Evolutionary conservation across 2,888 invertebrate genomes (phyloP).

Genomic region (Cryptophagus acutangulus): DNA sequence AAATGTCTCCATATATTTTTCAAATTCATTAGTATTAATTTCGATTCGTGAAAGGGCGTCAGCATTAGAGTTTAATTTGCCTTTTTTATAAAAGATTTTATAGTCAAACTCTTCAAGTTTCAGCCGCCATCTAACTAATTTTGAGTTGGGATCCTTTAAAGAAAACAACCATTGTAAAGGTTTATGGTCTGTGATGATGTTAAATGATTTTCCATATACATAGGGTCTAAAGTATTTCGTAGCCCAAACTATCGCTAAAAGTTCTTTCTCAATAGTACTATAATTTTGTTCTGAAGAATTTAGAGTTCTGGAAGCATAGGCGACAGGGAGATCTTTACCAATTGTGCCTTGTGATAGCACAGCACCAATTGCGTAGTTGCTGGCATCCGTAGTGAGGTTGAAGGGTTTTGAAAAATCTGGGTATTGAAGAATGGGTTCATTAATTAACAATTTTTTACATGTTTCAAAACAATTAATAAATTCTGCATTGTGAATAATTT

Average conservation of each 20-base stretch:
- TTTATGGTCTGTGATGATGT: background rate
- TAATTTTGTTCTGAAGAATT: background rate
- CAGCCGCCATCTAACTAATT: background rate
- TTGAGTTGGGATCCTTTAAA: background rate
- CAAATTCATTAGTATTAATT: too few species aligned
- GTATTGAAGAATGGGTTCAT: background rate
- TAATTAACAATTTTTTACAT: background rate
- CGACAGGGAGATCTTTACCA: background rate
- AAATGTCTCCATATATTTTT: too few species aligned
- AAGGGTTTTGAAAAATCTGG: background rate
- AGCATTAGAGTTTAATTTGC: background rate
- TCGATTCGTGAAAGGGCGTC: background rate
- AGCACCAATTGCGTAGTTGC: background rate
- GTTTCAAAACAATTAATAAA: too few species aligned
- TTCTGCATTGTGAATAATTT: background rate
- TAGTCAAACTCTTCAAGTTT: constrained; percentile 1
- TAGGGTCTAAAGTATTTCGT: too few species aligned
- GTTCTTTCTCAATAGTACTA: background rate
- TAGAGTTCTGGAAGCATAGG: background rate
- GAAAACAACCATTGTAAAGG: background rate
- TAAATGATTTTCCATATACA: too few species aligned
- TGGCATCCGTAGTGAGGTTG: background rate
- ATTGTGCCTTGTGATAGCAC: background rate
- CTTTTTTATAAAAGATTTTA: constrained; percentile 1
- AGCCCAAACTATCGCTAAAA: constrained; percentile 1